Percentiles rank a stretch among this genome's conserved stretches.
phyloP scores from a whole-genome alignment of 2,888 invertebrate species.

The Arrhopalites spinosus region DNA sequence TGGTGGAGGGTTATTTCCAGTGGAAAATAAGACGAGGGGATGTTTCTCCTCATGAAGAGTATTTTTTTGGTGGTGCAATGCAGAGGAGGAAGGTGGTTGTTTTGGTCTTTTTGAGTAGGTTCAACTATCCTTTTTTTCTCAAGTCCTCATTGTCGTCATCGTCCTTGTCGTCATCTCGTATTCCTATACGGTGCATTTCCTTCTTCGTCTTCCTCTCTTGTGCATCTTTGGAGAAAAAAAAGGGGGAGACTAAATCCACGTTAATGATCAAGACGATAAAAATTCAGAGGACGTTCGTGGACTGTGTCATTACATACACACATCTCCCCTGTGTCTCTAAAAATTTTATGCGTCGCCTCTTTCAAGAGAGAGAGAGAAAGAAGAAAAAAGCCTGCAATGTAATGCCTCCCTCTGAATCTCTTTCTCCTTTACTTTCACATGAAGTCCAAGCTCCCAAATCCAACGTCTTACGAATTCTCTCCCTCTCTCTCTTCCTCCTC shows the following conservation, averaged over 20 bases:
- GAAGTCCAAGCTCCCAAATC: not conserved
- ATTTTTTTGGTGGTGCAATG: slow-evolving; percentile 14
- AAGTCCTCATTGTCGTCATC: not conserved
- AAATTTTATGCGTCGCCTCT: slow-evolving; percentile 38
- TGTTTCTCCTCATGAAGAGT: too few relatives aligned
- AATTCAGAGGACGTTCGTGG: slow-evolving; percentile 42
- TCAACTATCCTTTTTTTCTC: not conserved
- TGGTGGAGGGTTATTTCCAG: not conserved
- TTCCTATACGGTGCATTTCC: not conserved
- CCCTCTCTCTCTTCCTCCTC: not conserved
- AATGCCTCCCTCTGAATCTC: not conserved
- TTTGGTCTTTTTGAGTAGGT: not conserved
- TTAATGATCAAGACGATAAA: slow-evolving; percentile 44
- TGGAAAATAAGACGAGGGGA: not conserved
- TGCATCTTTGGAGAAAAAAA: slow-evolving; percentile 6
- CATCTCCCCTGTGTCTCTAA: slow-evolving; percentile 40
- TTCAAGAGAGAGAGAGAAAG: too few relatives aligned
- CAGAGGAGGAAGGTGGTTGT: not conserved
- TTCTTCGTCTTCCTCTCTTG: not conserved
- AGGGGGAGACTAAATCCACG: slow-evolving; percentile 37
- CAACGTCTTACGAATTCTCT: not conserved
- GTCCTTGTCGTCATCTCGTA: not conserved
- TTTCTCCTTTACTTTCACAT: not conserved
- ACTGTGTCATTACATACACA: slow-evolving; percentile 43
- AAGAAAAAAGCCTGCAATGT: not conserved